These are phyloP conservation scores for Chymomyza fuscimana DNA, from an alignment of 2,888 invertebrate species.

Conservation along the genomic window DNA sequence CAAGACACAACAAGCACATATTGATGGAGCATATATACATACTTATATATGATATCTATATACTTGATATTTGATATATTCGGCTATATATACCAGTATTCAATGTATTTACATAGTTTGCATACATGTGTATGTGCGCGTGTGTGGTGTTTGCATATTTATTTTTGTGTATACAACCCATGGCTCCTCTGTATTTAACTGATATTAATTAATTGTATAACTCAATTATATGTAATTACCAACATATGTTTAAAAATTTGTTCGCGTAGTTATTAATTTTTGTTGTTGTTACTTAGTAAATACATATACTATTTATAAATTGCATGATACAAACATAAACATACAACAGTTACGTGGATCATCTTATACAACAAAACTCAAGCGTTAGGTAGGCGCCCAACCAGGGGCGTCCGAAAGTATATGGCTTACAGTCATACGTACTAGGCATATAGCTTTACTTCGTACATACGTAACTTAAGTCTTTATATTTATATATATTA, in stretches of 20 bases:
- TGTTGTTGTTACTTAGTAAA: constrained; percentile 22
- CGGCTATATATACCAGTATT: constrained; percentile 28
- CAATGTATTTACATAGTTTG: neutral
- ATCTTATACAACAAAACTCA: constrained; percentile 6
- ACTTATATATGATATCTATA: constrained; percentile 41
- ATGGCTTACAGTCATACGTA: neutral
- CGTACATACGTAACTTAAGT: constrained; percentile 8
- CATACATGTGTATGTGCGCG: constrained; percentile 27
- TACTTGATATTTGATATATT: constrained; percentile 42
- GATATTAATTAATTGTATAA: constrained; percentile 33
- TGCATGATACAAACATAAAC: constrained; percentile 45
- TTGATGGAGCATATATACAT: constrained; percentile 37
- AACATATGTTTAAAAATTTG: constrained; percentile 36
- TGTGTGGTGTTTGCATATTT: constrained; percentile 27
- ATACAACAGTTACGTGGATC: constrained; percentile 17
- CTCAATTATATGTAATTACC: constrained; percentile 51
- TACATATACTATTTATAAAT: constrained; percentile 27
- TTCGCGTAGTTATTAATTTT: no score
- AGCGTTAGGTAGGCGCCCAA: neutral
- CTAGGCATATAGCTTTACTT: neutral
- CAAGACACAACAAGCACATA: constrained; percentile 40
- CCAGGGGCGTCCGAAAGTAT: no score
- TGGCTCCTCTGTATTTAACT: no score
- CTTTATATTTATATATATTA: constrained; percentile 15
- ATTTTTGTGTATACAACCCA: constrained; percentile 38